A percentile compares a stretch with the other conserved stretches of the same genome.
These are phyloP conservation scores for Acleris sparsana DNA, from an alignment of 2,888 invertebrate species.

Conservation along the genomic window DNA sequence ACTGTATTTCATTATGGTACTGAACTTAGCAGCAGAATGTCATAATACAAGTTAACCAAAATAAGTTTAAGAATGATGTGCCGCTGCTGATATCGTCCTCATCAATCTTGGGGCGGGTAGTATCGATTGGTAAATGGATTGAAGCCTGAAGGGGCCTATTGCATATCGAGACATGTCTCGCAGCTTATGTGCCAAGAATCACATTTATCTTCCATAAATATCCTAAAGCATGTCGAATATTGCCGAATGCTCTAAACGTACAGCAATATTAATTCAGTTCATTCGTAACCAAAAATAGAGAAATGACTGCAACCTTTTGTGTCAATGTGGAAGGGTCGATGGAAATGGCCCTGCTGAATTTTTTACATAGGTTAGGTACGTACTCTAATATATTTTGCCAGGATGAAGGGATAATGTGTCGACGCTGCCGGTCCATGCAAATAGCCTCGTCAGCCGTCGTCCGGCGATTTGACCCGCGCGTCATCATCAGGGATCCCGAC, in stretches of 20 bases:
- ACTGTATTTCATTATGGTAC: no score
- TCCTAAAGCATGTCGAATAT: no score
- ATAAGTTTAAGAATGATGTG: conserved; percentile 42
- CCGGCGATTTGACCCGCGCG: conserved; percentile 47
- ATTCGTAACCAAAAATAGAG: conserved; percentile 11
- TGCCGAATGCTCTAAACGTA: no score
- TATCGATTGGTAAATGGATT: conserved; percentile 55
- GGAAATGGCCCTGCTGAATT: conserved; percentile 53
- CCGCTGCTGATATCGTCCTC: conserved; percentile 45
- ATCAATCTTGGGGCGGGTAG: conserved; percentile 58
- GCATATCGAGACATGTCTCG: conserved; percentile 46
- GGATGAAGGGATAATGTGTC: conserved; percentile 64
- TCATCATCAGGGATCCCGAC: conserved; percentile 50
- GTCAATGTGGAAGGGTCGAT: conserved; percentile 50
- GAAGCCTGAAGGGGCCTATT: conserved; percentile 43
- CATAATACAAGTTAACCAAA: conserved; percentile 5
- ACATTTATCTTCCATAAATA: not conserved
- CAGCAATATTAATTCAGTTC: not conserved
- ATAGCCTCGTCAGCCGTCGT: conserved; percentile 52
- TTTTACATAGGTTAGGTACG: conserved; percentile 13
- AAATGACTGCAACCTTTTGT: conserved; percentile 41
- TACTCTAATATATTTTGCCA: conserved; percentile 56
- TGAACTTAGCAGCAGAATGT: not conserved
- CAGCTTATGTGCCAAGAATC: conserved; percentile 1
- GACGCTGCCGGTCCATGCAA: conserved; percentile 57